phyloP scores from a whole-genome alignment of 2,113 vertebrate species.

The Stomatorhinus ivindoensis region DNA sequence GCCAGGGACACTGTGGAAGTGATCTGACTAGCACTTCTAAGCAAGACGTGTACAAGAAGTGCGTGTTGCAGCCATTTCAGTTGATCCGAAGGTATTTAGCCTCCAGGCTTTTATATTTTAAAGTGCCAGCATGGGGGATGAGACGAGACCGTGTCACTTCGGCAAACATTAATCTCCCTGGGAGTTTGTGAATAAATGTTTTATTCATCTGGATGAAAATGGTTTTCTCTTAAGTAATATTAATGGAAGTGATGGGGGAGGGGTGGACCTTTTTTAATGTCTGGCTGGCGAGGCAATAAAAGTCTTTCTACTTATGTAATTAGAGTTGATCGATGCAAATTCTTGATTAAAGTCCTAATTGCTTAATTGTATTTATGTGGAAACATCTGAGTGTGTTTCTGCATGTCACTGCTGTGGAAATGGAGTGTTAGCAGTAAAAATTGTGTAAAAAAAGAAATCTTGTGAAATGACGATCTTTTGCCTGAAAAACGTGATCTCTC shows the following conservation, averaged over 20 bases:
- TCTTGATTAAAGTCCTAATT: not conserved
- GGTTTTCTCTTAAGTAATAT: not conserved
- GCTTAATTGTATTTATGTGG: conserved; percentile 2
- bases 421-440: not conserved
- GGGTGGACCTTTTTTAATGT: not conserved
- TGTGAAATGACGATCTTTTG: not conserved
- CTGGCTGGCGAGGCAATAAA: not conserved
- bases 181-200: conserved; percentile 1
- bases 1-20: not conserved
- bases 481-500: not conserved
- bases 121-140: not conserved
- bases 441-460: not conserved
- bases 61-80: not conserved
- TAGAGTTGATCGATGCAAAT: not conserved
- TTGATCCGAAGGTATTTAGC: not conserved
- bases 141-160: not conserved
- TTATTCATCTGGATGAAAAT: conserved; percentile 8
- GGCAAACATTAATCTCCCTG: not conserved
- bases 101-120: not conserved
- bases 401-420: not conserved
- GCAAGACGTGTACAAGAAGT: not conserved
- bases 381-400: not conserved
- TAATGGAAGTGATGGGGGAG: not conserved
- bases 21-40: not conserved
- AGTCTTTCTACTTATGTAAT: not conserved